Conservation (phyloP, 2,113 vertebrate species). For the Microcebus lehilahytsara region DNA sequence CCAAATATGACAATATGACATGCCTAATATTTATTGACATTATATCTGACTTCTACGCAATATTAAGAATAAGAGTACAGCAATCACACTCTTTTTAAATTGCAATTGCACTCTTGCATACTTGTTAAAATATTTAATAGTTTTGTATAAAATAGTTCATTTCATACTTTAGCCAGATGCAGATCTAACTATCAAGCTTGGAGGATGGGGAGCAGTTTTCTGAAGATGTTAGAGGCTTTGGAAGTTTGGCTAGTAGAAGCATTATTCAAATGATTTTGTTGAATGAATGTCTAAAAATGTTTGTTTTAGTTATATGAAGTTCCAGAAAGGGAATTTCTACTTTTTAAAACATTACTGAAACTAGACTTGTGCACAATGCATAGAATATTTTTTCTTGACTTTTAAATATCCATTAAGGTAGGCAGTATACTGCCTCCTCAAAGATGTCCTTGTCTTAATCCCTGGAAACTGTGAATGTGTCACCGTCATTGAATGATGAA, state of each 20-base stretch:
- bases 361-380: background rate
- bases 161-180: background rate
- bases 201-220: background rate
- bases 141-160: background rate
- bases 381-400: background rate
- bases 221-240: background rate
- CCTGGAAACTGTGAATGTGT: background rate
- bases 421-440: background rate
- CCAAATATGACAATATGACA: background rate
- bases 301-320: background rate
- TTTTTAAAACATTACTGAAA: background rate
- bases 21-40: background rate
- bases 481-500: background rate
- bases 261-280: background rate
- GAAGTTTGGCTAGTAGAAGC: background rate
- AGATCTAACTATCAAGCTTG: background rate
- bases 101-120: background rate
- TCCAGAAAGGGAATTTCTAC: background rate
- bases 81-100: background rate
- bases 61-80: background rate
- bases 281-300: background rate
- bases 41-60: background rate
- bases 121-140: background rate
- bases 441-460: background rate
- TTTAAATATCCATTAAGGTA: background rate